Evolutionary conservation across 2,888 invertebrate species (phyloP).

Genomic region (Ichneumoninae sp.): DNA sequence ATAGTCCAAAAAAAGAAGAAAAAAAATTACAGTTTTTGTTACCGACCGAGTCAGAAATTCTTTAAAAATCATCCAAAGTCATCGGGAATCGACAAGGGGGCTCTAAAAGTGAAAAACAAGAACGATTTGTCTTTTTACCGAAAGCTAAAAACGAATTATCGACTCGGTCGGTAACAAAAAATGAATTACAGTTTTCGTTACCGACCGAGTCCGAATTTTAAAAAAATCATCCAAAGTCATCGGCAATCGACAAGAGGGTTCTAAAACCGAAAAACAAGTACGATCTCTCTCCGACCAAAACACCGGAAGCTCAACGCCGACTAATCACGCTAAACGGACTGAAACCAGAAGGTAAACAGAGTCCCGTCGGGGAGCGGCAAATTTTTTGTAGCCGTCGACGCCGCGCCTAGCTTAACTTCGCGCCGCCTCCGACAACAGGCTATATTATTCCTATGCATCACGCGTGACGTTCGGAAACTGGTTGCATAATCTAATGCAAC

Average conservation of each 20-base stretch:
- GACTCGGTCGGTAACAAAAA: not conserved
- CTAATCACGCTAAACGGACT: not conserved
- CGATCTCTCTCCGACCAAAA: not conserved
- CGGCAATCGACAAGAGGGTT: not conserved
- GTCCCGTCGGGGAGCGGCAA: not conserved
- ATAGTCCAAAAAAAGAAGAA: not conserved
- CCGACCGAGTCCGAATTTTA: no score
- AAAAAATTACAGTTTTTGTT: not conserved
- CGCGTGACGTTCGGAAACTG: not conserved
- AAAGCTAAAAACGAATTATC: not conserved
- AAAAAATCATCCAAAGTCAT: not conserved
- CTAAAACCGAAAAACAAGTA: not conserved
- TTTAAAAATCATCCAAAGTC: no score
- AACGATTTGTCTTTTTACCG: not conserved
- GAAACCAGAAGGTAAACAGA: not conserved
- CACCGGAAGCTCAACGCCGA: not conserved
- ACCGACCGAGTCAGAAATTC: no score
- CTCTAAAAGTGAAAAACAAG: not conserved
- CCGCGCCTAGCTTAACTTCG: not conserved
- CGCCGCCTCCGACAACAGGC: not conserved
- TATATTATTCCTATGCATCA: not conserved
- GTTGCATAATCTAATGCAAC: conserved; percentile 51
- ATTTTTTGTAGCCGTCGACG: not conserved
- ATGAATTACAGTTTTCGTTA: no score
- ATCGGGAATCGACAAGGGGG: not conserved